These are phyloP conservation scores for Acropora tenuis DNA, from an alignment of 64 coral and sea anemone species.

Conservation along the genomic window DNA sequence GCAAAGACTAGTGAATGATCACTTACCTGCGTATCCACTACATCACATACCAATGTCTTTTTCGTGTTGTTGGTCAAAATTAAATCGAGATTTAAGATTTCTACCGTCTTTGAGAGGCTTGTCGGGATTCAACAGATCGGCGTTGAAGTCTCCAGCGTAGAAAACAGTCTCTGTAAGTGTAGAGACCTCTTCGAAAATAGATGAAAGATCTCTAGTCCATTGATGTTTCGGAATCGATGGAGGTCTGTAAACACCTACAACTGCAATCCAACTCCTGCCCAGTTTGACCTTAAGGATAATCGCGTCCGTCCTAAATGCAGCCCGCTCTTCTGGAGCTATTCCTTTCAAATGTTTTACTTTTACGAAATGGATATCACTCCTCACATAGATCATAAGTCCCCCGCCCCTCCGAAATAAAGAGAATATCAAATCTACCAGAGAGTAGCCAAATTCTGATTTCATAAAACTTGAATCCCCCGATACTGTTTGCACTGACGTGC, in stretches of 20 bases:
- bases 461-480: conserved; percentile 31
- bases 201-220: conserved; percentile 11
- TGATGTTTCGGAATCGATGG: conserved; percentile 15
- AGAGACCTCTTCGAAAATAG: neutral
- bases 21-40: conserved; percentile 43
- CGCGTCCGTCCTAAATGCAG: neutral
- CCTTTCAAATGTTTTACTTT: neutral
- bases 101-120: conserved; percentile 6
- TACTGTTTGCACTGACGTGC: conserved; percentile 48
- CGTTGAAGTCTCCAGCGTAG: conserved; percentile 34
- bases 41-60: conserved; percentile 26
- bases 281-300: too few species aligned
- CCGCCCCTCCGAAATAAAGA: conserved; percentile 57
- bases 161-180: conserved; percentile 3
- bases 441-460: conserved; percentile 46
- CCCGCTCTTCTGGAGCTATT: neutral
- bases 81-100: conserved; percentile 36
- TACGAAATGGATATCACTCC: neutral
- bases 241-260: conserved; percentile 38
- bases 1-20: conserved; percentile 38
- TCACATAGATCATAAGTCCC: conserved; percentile 31
- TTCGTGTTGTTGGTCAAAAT: conserved; percentile 18
- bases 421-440: conserved; percentile 8
- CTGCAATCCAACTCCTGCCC: neutral
- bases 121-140: conserved; percentile 17